These are phyloP conservation scores for Cyrtodaria siliqua DNA, from an alignment of 2,888 invertebrate species.

Conservation along the genomic window DNA sequence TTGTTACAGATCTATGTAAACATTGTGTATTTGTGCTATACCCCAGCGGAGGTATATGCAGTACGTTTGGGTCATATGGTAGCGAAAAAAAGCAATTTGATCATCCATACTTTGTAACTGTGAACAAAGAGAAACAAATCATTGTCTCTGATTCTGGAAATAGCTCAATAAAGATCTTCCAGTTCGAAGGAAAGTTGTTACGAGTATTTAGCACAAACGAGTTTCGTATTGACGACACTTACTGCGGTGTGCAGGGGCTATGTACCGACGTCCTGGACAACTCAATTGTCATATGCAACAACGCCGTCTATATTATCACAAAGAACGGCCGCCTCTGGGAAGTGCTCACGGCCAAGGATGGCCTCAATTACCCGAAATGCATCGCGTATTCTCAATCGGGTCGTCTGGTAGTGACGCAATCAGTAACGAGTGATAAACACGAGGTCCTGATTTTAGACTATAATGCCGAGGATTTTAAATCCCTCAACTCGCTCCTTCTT, in stretches of 20 bases:
- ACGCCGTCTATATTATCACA: constrained; percentile 79
- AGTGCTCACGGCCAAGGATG: constrained; percentile 78
- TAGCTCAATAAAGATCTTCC: constrained; percentile 82
- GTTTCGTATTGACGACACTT: constrained; percentile 79
- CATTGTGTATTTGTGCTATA: constrained; percentile 80
- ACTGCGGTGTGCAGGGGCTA: constrained; percentile 77
- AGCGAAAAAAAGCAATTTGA: constrained; percentile 77
- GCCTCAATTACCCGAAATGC: constrained; percentile 79
- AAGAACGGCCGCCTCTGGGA: constrained; percentile 84
- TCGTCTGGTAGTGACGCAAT: constrained; percentile 77
- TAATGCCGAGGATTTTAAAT: constrained; percentile 80
- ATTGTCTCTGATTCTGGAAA: constrained; percentile 83
- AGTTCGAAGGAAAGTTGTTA: constrained; percentile 79
- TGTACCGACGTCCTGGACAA: constrained; percentile 81
- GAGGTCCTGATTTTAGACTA: constrained; percentile 80
- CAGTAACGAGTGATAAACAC: constrained; percentile 73
- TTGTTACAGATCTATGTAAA: constrained; percentile 82
- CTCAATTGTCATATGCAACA: constrained; percentile 81
- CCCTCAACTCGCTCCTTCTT: constrained; percentile 79
- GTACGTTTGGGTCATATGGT: constrained; percentile 81
- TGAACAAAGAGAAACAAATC: constrained; percentile 80
- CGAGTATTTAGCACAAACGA: constrained; percentile 75
- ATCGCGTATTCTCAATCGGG: constrained; percentile 77
- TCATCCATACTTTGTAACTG: constrained; percentile 82
- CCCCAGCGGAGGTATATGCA: constrained; percentile 74